Evolutionary conservation across 2,888 invertebrate species (phyloP).

Genomic region (Rosalia funebris): DNA sequence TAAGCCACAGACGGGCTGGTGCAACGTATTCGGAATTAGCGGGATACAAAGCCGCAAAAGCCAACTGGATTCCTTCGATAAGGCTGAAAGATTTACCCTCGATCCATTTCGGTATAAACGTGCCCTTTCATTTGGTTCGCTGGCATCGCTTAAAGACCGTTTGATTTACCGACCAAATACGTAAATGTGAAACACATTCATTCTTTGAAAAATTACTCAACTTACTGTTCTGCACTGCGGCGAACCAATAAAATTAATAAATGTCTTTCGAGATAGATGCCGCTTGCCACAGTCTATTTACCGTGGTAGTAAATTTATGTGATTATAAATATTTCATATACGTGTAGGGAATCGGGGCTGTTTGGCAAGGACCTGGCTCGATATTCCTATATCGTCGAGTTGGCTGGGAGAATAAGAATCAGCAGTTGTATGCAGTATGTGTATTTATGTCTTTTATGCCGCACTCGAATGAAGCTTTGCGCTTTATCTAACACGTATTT

Average conservation of each 20-base stretch:
- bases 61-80: slow-evolving; percentile 60
- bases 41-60: slow-evolving; percentile 61
- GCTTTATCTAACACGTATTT: no score
- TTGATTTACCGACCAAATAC: slow-evolving; percentile 58
- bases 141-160: slow-evolving; percentile 55
- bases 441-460: no score
- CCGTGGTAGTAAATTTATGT: neutral
- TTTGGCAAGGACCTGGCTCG: neutral
- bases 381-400: neutral
- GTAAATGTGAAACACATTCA: slow-evolving; percentile 56
- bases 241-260: slow-evolving; percentile 10
- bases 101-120: slow-evolving; percentile 57
- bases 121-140: slow-evolving; percentile 58
- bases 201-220: slow-evolving; percentile 41
- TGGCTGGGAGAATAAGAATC: no score
- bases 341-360: neutral
- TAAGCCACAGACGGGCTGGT: slow-evolving; percentile 45
- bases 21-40: slow-evolving; percentile 59
- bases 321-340: slow-evolving; percentile 8
- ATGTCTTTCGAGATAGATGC: slow-evolving; percentile 11
- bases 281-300: slow-evolving; percentile 11
- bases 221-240: slow-evolving; percentile 19
- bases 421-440: no score
- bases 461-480: no score
- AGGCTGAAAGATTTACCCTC: slow-evolving; percentile 60